Evolutionary conservation across 2,888 invertebrate genomes (phyloP).

Genomic region (Mesopsocus fuscifrons): DNA sequence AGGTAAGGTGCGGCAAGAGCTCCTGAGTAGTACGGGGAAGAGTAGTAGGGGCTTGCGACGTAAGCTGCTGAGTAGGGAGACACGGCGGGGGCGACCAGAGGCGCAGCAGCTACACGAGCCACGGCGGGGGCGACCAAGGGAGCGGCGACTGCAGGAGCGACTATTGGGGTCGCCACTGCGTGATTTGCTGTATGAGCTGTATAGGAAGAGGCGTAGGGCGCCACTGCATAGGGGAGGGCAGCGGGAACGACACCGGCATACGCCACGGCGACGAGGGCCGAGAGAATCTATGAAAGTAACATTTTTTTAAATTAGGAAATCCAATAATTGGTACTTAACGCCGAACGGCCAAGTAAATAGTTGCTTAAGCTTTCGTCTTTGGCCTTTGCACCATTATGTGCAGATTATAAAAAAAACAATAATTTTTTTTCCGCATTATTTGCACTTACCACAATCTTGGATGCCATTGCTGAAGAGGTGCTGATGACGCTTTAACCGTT

Average conservation of each 20-base stretch:
- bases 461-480: neutral
- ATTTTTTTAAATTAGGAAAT: no score
- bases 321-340: no score
- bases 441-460: slow-evolving; percentile 1
- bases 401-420: no score
- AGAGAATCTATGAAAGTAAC: neutral
- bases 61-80: neutral
- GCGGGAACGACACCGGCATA: slow-evolving; percentile 3
- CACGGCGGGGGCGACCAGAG: neutral
- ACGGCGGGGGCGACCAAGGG: slow-evolving; percentile 1
- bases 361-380: no score
- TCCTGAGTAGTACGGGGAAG: no score
- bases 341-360: no score
- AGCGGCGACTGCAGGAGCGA: neutral
- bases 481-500: neutral
- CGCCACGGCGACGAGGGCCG: neutral
- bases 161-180: neutral
- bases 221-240: slow-evolving; percentile 1
- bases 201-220: slow-evolving; percentile 6
- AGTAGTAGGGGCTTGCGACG: neutral
- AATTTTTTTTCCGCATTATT: neutral
- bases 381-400: no score
- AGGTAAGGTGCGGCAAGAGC: neutral
- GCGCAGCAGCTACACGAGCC: neutral
- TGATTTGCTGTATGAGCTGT: slow-evolving; percentile 4